A percentile compares a stretch with the other conserved stretches of the same genome.
phyloP scores from a whole-genome alignment of 2,113 vertebrate genomes.

The Eubucco bourcierii region DNA sequence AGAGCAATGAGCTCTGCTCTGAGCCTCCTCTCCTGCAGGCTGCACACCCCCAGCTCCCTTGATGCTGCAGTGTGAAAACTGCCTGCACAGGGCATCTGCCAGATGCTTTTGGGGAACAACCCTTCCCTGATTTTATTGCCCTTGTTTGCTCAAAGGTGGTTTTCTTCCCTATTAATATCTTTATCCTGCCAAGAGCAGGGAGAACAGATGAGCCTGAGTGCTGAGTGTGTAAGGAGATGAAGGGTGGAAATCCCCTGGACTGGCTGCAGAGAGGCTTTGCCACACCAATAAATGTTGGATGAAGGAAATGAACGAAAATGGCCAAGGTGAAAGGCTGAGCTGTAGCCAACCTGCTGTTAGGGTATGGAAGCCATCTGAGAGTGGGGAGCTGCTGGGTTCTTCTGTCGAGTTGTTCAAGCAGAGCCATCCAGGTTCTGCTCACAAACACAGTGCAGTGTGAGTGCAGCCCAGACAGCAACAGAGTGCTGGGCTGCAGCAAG shows the following conservation, averaged over 20 bases:
- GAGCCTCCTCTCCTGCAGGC: too few species aligned
- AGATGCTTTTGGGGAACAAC: neutral
- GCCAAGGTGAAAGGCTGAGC: neutral
- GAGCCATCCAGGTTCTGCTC: fast-evolving
- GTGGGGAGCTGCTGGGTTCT: too few species aligned
- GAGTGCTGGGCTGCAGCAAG: too few species aligned
- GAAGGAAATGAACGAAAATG: neutral
- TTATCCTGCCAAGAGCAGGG: neutral
- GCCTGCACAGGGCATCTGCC: neutral
- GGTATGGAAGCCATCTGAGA: too few species aligned
- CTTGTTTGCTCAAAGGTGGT: neutral
- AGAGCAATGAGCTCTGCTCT: too few species aligned
- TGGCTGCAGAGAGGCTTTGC: neutral
- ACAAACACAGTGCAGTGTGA: too few species aligned
- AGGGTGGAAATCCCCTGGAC: neutral
- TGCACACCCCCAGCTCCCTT: too few species aligned
- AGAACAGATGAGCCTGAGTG: neutral
- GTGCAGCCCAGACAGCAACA: too few species aligned
- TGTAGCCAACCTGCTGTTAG: too few species aligned
- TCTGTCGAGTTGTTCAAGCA: fast-evolving
- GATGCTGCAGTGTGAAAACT: neutral
- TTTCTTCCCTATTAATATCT: neutral
- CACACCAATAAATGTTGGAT: neutral
- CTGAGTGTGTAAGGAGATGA: neutral
- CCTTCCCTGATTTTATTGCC: neutral